Evolutionary conservation across 2,113 vertebrate species (phyloP), one percentile per base, ranked within the genome.

Genomic region (Dasyornis broadbenti): DNA sequence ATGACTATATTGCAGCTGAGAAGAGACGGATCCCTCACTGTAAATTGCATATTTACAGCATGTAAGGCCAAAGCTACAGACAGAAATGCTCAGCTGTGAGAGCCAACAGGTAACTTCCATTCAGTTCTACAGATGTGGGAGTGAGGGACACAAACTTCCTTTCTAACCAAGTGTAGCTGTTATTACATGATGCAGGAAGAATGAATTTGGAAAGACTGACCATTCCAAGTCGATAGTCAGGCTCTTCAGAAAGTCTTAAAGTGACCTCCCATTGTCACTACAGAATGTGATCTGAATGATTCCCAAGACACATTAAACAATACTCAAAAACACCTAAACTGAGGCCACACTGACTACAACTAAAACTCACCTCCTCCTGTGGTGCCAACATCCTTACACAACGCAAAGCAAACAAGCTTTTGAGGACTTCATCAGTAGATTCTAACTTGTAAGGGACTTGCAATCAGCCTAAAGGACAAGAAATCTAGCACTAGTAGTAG

Each of bases 141-240:
- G 13, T 0, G 0, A 78, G 30, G 20, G 47, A 50, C 14, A 19
- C 11, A 4, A 70, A 77, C 5, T 35, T 82, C 30, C 22, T 54
- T 69, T 16, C 15, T 30, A 54, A 57, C 26, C 45, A 81, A 27
- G n/a, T 42, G 40, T 35, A 60, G 16, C 22, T 83, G 28, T 44
- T 56, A 49, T 6, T 42, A 16, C 17, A 17, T 8, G 15, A 86
- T 20, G 31, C 23, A 64, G 35, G 6, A 81, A 24, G 72, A 24
- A 80, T 3, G 8, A 82, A 60, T 76, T 64, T 35, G 49, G 65
- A 57, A 80, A 68, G 22, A 64, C 11, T 35, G 21, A 64, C 30
- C 52, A 50, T 31, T 78, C 44, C 35, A 52, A 87, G 77, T 35
- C 17, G 33, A 79, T 0, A 61, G 39, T 21, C 44, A 66, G 19